Base-by-base conservation (phyloP, 2,888 invertebrate species). In the Physocephala rufipes region DNA sequence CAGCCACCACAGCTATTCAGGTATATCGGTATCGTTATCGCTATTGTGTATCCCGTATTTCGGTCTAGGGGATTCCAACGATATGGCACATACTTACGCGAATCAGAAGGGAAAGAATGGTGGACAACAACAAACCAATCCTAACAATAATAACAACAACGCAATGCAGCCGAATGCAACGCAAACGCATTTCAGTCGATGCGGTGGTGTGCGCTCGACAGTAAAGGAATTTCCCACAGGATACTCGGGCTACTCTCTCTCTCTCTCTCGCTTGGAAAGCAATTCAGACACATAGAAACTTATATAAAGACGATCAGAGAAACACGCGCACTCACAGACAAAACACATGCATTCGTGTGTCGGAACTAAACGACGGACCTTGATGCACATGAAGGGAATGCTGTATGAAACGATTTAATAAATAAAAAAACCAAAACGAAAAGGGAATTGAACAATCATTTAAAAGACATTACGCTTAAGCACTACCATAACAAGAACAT, bases 151-250 rank as follows among this genome's bases (percentile, higher is more conserved):
- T 2, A 49, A 53, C 2, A 65, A 65, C 51, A 65, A 65, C 65
- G 49, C 13, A 16, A 26, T 24, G 16, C 16, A 58, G 51, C 26
- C 59, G 45, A 55, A 61, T 61, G 30, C 68, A 59, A n/a, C n/a
- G n/a, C n/a, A n/a, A n/a, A n/a, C n/a, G n/a, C n/a, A n/a, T n/a
- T 68, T 61, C 36, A 61, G 61, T 59, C 68, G 61, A 30, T 61
- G n/a, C n/a, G n/a, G n/a, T n/a, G n/a, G n/a, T n/a, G n/a, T n/a
- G 5, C 28, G 21, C 24, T 49, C 16, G 24, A 47, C 26, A 24
- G 58, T 47, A 21, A 55, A 67, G 61, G 61, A 61, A 68, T 61
- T 68, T 68, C 68, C 61, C 68, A 59, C 68, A 68, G 68, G 68
- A 68, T 30, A 61, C 26, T 26, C 58, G 21, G 67, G 36, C 19